phyloP scores from a whole-genome alignment of 2,797 vertebrate genomes.

The Picus viridis region DNA sequence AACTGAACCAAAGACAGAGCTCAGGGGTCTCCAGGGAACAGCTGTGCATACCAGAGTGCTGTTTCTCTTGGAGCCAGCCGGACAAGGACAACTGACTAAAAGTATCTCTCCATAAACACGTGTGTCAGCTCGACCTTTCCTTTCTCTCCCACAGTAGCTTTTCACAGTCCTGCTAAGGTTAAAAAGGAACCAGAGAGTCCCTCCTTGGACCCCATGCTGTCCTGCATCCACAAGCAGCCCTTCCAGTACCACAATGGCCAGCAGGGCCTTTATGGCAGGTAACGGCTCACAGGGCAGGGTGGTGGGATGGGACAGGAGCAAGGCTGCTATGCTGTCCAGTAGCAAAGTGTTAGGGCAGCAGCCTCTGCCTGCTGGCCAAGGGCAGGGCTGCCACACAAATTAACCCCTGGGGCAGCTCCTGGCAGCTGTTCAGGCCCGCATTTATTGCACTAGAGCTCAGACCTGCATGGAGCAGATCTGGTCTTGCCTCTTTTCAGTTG shows the following conservation, averaged over 20 bases:
- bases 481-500: not conserved
- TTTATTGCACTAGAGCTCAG: not conserved
- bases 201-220: conserved; percentile 86
- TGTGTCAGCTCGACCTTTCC: not conserved
- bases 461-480: not conserved
- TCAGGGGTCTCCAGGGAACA: not conserved
- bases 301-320: not conserved
- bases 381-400: not conserved
- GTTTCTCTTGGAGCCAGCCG: not conserved
- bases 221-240: conserved; percentile 89
- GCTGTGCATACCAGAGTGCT: not conserved
- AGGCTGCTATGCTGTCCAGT: accelerated
- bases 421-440: not conserved
- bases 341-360: accelerated
- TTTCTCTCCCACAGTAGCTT: conserved; percentile 85
- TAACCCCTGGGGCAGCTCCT: not conserved
- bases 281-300: not conserved
- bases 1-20: not conserved
- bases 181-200: conserved; percentile 96
- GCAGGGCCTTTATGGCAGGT: conserved; percentile 98
- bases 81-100: not conserved
- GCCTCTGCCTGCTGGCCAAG: not conserved
- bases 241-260: conserved; percentile 87
- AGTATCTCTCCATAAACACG: accelerated
- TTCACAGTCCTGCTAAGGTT: conserved; percentile 95